Base-by-base conservation (phyloP, 2,888 invertebrate genomes). In the Auanema freiburgensis region DNA sequence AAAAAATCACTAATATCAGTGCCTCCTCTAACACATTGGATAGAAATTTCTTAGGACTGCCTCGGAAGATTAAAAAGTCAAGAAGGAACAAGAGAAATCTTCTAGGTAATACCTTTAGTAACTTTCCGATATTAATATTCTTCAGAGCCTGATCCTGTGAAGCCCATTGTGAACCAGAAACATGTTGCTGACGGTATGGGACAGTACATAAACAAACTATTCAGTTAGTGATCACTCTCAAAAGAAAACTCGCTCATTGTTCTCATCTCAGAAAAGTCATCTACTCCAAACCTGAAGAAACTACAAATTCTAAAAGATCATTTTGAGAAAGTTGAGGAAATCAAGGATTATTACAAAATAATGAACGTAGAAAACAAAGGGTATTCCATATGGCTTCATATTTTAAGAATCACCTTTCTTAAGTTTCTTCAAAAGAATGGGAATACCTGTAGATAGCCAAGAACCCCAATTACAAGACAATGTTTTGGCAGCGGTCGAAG, bases 271-370 rank as follows among this genome's bases (percentile, higher is more conserved):
- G 46, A 46, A 8, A 21, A 46, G 46, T 33, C 33, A 5, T 51
- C 52, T 23, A 43, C 54, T 16, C 57, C 42, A n/a, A 69, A 60
- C 43, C 57, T 65, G 14, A 11, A 52, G n/a, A 69, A 61, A 33
- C 23, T 68, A 49, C 49, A 46, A 4, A 33, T 24, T 25, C 59
- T 70, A 14, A 56, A 69, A 42, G 61, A 67, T 11, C 64, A 71
- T 51, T 72, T 71, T 23, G 60, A 57, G 2, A 59, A 59, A 24
- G 72, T 71, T 10, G 71, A 75, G 40, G 68, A 72, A 46, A 75
- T 77, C 57, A 75, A 77, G 52, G 66, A 68, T 5, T 78, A 78
- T 61, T 72, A 74, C 62, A 75, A 78, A 46, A 14, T 73, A 56
- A 71, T 74, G 69, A 74, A 70, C 57, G 71, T 71, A 14, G 75